Conservation (phyloP, 2,888 invertebrate species). For the Melanargia galathea region DNA sequence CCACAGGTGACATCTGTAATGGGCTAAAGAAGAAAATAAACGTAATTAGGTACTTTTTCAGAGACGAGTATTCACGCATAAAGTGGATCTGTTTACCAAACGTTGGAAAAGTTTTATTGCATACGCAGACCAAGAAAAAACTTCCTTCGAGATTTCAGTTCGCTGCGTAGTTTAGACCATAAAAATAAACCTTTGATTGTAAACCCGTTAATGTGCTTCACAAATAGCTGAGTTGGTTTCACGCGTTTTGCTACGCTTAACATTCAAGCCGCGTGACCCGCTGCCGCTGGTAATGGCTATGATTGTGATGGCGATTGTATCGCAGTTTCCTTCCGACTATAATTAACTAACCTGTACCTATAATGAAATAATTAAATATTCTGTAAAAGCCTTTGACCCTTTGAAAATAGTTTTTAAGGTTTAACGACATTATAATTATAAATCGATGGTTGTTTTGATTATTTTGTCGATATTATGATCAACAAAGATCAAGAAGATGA, state of each 20-base stretch:
- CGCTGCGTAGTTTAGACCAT: slow-evolving; percentile 7
- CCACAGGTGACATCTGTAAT: too few species aligned
- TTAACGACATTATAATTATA: too few species aligned
- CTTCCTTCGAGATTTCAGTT: neutral
- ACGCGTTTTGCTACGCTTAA: slow-evolving; percentile 33
- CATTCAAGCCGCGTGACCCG: slow-evolving; percentile 37
- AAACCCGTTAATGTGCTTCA: slow-evolving; percentile 24
- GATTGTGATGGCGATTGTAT: slow-evolving; percentile 34
- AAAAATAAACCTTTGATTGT: slow-evolving; percentile 21
- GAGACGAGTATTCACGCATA: too few species aligned
- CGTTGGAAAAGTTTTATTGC: neutral
- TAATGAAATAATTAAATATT: neutral
- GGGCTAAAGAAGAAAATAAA: too few species aligned
- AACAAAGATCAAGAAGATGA: too few species aligned
- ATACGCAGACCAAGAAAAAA: neutral
- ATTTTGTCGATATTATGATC: too few species aligned
- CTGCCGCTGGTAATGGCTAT: slow-evolving; percentile 34
- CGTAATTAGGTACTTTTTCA: too few species aligned
- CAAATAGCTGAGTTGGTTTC: slow-evolving; percentile 28
- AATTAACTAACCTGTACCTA: slow-evolving; percentile 3
- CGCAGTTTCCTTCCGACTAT: slow-evolving; percentile 40
- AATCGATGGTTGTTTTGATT: too few species aligned
- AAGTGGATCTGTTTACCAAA: neutral
- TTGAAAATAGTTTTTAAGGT: neutral
- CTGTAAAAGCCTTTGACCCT: neutral